phyloP scores from a whole-genome alignment of 1,140 invertebrate species.

The Drosophila obscura region DNA sequence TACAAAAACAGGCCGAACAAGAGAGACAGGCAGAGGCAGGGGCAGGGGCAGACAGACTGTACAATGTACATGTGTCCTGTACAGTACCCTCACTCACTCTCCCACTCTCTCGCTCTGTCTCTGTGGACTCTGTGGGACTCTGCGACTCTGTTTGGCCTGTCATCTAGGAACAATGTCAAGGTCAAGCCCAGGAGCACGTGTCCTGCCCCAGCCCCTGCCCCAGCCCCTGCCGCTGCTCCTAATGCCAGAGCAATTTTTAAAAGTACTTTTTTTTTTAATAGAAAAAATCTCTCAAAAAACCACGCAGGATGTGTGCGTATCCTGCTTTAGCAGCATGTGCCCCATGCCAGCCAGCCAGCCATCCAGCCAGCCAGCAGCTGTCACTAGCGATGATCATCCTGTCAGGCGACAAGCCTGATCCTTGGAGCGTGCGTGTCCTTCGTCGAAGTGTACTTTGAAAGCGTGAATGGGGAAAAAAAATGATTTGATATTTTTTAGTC shows the following conservation, averaged over 20 bases:
- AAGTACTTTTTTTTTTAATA: conserved; percentile 73
- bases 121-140: conserved; percentile 23
- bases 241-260: conserved; percentile 34
- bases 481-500: conserved; percentile 65
- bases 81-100: neutral
- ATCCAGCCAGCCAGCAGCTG: conserved; percentile 40
- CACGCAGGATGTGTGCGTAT: conserved; percentile 75
- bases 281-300: conserved; percentile 70
- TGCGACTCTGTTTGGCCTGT: conserved; percentile 8
- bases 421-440: conserved; percentile 70
- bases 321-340: conserved; percentile 75
- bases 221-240: no score
- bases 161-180: conserved; percentile 75
- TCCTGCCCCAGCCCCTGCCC: conserved; percentile 28
- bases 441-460: no score
- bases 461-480: conserved; percentile 48
- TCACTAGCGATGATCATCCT: conserved; percentile 64
- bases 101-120: conserved; percentile 11
- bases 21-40: neutral
- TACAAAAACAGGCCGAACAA: conserved; percentile 44
- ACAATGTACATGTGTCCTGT: conserved; percentile 4
- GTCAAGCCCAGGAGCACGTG: conserved; percentile 60
- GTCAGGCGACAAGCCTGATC: conserved; percentile 40
- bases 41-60: conserved; percentile 7
- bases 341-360: conserved; percentile 37